Evolutionary conservation across 1,140 invertebrate species (phyloP).

Genomic region (Pogonus chalceus): DNA sequence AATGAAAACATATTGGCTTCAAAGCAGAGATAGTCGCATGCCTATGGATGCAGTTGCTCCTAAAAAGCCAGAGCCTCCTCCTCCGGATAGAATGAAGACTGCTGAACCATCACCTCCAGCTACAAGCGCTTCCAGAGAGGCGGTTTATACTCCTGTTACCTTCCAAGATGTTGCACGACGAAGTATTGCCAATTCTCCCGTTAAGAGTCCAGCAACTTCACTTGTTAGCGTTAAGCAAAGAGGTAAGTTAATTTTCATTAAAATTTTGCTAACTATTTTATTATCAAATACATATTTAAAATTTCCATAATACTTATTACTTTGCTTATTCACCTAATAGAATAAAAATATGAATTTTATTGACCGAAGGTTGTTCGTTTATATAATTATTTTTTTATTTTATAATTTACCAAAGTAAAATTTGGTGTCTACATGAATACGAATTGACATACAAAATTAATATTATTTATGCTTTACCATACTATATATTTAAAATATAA

Average conservation of each 20-base stretch:
- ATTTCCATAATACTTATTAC: neutral
- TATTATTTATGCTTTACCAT: no score
- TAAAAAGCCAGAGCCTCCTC: neutral
- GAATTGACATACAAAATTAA: no score
- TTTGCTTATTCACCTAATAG: neutral
- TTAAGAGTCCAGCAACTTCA: slow-evolving; percentile 32
- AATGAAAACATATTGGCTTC: slow-evolving; percentile 92
- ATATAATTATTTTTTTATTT: slow-evolving; percentile 6
- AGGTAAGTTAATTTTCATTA: slow-evolving; percentile 7
- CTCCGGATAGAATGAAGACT: slow-evolving; percentile 26
- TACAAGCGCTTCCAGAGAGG: slow-evolving; percentile 33
- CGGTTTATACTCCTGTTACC: slow-evolving; percentile 72
- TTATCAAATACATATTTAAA: neutral
- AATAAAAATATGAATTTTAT: neutral
- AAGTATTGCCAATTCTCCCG: slow-evolving; percentile 63
- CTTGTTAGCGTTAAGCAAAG: neutral
- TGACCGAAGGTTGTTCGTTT: neutral
- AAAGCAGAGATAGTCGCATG: slow-evolving; percentile 51
- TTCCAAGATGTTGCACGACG: slow-evolving; percentile 70
- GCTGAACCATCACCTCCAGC: slow-evolving; percentile 31
- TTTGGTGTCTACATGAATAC: no score
- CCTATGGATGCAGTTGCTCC: slow-evolving; percentile 28
- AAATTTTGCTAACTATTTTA: neutral
- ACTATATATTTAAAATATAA: no score
- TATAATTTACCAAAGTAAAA: no score